These are phyloP conservation scores for Cryptotermes secundus DNA, from an alignment of 1,140 invertebrate genomes.

Conservation along the genomic window DNA sequence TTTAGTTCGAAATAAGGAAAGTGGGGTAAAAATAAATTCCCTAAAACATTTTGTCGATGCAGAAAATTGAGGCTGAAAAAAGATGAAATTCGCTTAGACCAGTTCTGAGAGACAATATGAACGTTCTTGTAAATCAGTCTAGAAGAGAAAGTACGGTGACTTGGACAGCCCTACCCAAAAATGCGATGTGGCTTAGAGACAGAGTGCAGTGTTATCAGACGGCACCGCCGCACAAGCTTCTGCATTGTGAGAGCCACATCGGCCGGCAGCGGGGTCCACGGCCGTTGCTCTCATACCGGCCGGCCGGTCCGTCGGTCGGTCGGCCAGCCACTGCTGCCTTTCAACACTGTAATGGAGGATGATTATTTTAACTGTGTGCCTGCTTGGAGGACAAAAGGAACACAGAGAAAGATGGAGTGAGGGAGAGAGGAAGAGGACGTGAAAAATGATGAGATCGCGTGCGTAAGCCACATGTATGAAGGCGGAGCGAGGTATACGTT, in stretches of 20 bases:
- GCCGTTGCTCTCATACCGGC: background rate
- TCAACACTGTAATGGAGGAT: constrained; percentile 31
- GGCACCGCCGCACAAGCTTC: too few relatives aligned
- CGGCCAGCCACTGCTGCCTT: constrained; percentile 21
- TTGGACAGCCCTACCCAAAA: background rate
- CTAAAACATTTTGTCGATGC: too few relatives aligned
- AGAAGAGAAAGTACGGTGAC: too few relatives aligned
- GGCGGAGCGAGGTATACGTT: background rate
- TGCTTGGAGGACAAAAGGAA: constrained; percentile 16
- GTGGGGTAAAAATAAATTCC: too few relatives aligned
- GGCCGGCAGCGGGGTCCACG: background rate
- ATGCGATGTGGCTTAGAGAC: background rate
- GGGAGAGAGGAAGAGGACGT: background rate
- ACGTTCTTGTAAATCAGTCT: too few relatives aligned
- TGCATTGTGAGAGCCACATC: background rate
- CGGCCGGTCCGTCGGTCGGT: too few relatives aligned
- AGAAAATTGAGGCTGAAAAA: too few relatives aligned
- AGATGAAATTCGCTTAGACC: too few relatives aligned
- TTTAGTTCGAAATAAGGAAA: too few relatives aligned
- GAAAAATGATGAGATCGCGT: constrained; percentile 31
- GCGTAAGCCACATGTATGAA: constrained; percentile 16
- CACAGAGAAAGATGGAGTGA: background rate
- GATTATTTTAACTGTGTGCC: constrained; percentile 27
- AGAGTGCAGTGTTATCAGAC: background rate
- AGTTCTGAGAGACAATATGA: too few relatives aligned